Conservation (phyloP, 1,140 invertebrate species). For the Pemphigus obesinymphae region DNA sequence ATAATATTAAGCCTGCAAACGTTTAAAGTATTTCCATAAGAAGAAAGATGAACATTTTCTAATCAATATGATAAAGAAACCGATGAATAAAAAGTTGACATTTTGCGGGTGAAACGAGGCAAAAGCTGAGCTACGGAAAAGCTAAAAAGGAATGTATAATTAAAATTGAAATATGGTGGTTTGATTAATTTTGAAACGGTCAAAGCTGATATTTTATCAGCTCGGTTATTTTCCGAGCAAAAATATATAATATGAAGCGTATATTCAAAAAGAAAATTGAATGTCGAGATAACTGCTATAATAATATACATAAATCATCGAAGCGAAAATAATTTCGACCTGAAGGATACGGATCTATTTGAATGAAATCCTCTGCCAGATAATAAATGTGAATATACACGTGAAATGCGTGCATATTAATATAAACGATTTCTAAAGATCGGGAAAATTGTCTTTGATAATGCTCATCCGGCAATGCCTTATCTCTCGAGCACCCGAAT, state of each 20-base stretch:
- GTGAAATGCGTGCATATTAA: background rate
- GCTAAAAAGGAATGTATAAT: background rate
- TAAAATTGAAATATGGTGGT: background rate
- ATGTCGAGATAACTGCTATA: background rate
- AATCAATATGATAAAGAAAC: background rate
- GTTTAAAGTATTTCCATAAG: background rate
- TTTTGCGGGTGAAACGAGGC: no score
- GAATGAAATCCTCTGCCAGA: background rate
- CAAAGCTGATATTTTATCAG: background rate
- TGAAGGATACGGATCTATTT: background rate
- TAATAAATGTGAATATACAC: background rate
- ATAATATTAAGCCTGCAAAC: no score
- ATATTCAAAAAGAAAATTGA: background rate
- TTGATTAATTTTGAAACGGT: background rate
- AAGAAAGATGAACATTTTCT: background rate
- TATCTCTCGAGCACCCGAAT: slow-evolving; percentile 20
- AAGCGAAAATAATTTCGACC: background rate
- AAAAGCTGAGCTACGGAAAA: background rate
- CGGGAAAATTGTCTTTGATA: slow-evolving; percentile 19
- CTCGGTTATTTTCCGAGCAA: background rate
- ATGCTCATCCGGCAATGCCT: background rate
- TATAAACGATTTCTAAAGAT: background rate
- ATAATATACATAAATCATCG: background rate
- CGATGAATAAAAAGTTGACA: background rate
- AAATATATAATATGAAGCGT: background rate